Base-by-base conservation (phyloP, 1,140 invertebrate genomes). In the Aphelinus atriplicis region DNA sequence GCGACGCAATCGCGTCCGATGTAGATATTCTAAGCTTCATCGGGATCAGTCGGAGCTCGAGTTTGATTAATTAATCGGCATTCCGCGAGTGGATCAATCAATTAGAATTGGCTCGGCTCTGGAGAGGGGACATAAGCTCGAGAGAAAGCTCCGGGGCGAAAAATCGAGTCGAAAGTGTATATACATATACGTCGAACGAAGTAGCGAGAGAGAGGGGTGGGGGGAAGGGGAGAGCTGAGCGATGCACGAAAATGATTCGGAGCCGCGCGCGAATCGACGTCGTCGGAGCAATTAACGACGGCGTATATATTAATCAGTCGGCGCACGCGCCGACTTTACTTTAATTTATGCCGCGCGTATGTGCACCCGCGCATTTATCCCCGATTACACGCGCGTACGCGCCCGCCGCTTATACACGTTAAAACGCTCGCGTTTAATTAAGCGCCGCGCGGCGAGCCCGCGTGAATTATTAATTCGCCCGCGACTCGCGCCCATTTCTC, bases 371-470 rank as follows among this genome's bases (percentile, higher is more conserved):
- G 55, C 55, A 53, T 50, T 64, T 69, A 51, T 66, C 70, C 75
- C 76, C 76, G 77, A 79, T 77, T 77, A 67, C 73, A 63, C 42
- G 62, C 67, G 67, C 58, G 69, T 64, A 65, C 67, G 47, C 68
- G 26, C 51, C 55, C 64, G 1, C 10, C 50, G 26, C 1, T 1
- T 26, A 26, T 61, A 77, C 75, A 74, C 77, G 78, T 53, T 71
- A 75, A 81, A 78, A 80, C 72, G 69, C 56, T 63, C 69, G 51
- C 73, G 68, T 75, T 78, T 77, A 81, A 81, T 81, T 80, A 80
- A 78, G 75, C 56, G 58, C 48, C 48, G 73, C n/a, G 73, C 45
- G 51, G 61, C 58, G 7, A 45, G 9, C 42, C 9, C 47, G 72
- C n/a, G 7, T 7, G 45, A 46, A 74, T 68, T 68, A 56, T 65